Base-by-base conservation (phyloP, 2,888 invertebrate genomes). In the Eupithecia dodoneata region DNA sequence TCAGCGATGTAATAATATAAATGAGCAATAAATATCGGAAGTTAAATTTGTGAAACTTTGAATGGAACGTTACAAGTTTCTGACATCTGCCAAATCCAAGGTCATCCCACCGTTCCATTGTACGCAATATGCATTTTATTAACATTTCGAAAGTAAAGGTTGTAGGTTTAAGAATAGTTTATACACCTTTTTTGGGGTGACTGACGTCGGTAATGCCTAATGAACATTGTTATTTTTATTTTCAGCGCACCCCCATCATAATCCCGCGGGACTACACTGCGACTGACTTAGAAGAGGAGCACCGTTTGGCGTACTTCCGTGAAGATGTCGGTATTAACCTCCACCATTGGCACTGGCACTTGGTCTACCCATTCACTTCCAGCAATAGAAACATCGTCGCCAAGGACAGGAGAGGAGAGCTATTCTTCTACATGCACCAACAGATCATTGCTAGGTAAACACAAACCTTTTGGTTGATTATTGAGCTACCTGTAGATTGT, bases 321-420 rank as follows among this genome's bases (percentile, higher is more conserved):
- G 98, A 98, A 91, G 98, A 98, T 87, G 90, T 97, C 65, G 97
- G 97, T n/a, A 92, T 97, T 79, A 97, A 97, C 90, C 95, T 97
- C 55, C 97, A 98, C 87, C 97, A 98, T 86, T 97, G 97, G 93
- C 97, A 97, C 85, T 97, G 97, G 97, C 98, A 98, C 94, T 94
- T 98, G 79, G 97, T 97, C 0, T 97, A 97, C 87, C 97, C 97
- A 0, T 96, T 96, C 85, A 95, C 96, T 55, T 96, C 92, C 52
- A 95, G 96, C 30, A 86, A 87, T 15, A 88, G 87, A 69, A 90
- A 93, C 65, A 96, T 97, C 65, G 97, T 98, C 5, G 95, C 95
- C 72, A 98, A 98, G 87, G 97, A 98, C 87, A 96, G 97, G 74
- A 96, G 97, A 52, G 97, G 98, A 47, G 97, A 97, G 91, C 92